phyloP scores from a whole-genome alignment of 64 coral and sea anemone genomes.

The Actinia equina region DNA sequence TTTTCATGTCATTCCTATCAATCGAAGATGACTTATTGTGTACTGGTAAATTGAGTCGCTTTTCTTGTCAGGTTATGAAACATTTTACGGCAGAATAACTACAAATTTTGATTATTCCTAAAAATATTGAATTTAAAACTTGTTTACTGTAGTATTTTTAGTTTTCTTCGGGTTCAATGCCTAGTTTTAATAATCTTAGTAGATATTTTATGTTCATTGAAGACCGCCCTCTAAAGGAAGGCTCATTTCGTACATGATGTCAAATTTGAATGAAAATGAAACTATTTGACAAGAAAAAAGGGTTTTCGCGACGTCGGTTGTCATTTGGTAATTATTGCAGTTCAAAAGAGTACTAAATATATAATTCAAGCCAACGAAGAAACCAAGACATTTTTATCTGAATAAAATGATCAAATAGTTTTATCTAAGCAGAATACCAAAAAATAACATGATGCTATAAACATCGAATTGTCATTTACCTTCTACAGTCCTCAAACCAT shows the following conservation, averaged over 20 bases:
- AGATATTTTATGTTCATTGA: no score
- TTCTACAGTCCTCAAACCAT: slow-evolving; percentile 20
- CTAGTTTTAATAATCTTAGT: no score
- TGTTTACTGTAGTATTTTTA: no score
- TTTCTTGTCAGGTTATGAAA: no score
- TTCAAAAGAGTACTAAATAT: not conserved
- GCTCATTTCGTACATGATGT: not conserved
- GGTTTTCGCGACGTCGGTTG: not conserved
- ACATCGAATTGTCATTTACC: slow-evolving; percentile 7
- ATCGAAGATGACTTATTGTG: no score
- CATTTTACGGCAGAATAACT: no score
- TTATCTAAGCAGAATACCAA: not conserved
- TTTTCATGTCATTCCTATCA: no score
- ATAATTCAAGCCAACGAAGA: not conserved
- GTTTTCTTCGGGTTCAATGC: no score
- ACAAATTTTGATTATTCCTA: no score
- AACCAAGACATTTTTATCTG: not conserved
- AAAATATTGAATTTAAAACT: no score
- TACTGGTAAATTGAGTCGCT: no score
- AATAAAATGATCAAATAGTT: not conserved
- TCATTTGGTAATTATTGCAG: not conserved
- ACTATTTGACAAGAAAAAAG: not conserved
- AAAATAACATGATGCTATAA: not conserved
- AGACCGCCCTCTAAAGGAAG: no score
- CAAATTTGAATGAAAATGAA: not conserved